phyloP scores from a whole-genome alignment of 2,113 vertebrate genomes.

The Syngnathus scovelli region DNA sequence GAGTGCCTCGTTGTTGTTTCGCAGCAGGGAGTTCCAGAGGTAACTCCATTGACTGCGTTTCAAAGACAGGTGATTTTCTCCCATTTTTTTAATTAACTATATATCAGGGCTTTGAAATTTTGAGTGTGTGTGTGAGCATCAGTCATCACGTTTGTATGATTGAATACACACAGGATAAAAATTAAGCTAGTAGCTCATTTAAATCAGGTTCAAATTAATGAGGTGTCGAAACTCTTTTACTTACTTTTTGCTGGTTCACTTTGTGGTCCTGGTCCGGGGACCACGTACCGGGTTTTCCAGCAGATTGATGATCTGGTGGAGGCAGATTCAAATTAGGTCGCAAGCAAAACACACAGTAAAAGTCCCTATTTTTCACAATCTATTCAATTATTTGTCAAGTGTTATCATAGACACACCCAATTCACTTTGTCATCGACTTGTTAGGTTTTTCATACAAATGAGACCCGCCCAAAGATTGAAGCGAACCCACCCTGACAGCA shows the following conservation, averaged over 20 bases:
- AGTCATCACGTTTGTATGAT: neutral
- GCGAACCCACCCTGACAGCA: conserved; percentile 4
- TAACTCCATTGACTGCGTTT: neutral
- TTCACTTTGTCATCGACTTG: conserved; percentile 12
- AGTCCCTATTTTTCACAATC: neutral
- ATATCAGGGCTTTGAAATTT: neutral
- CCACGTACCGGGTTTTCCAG: conserved; percentile 72
- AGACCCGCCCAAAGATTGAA: conserved; percentile 11
- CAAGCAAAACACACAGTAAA: neutral
- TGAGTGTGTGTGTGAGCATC: neutral
- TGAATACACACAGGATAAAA: neutral
- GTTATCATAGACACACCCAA: conserved; percentile 22
- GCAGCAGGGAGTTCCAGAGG: neutral
- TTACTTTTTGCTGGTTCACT: conserved; percentile 50
- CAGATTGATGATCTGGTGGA: conserved; percentile 66
- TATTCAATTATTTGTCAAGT: conserved; percentile 1
- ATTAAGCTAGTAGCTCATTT: neutral
- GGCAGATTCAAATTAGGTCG: conserved; percentile 4
- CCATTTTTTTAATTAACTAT: neutral
- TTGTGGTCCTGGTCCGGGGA: conserved; percentile 60
- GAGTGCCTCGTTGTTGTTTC: neutral
- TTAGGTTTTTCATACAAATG: conserved; percentile 1
- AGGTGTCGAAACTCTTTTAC: neutral
- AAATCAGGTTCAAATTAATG: neutral
- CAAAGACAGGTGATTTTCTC: neutral